Base-by-base conservation (phyloP, 2,797 vertebrate species). In the Chelidonichthys spinosus region DNA sequence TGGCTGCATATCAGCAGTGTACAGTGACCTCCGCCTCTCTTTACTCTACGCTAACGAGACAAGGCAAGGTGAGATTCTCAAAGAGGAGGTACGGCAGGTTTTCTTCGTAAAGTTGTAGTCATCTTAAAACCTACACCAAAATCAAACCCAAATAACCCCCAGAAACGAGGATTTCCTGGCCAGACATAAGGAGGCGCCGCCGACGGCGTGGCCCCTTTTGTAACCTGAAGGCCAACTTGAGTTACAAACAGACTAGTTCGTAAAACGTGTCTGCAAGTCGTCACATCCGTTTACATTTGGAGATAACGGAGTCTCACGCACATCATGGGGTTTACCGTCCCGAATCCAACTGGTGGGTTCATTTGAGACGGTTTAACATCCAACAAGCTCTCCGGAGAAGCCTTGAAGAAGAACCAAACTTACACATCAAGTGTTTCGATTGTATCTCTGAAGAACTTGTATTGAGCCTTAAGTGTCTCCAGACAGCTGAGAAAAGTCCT, bases 1-100 rank as follows among this genome's bases (percentile, higher is more conserved):
- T 11, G 11, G 69, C 58, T 79, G 72, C 58, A 35, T 61, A 58
- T 67, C 44, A 61, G 40, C 72, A 47, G 61, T 18, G 58, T 40
- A 44, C 60, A 42, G 35, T 11, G 56, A 42, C 56, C 43, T 13
- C 62, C 58, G 1, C n/a, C 43, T 35, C 25, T 15, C 11, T 25
- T 61, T 52, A 7, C 35, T 74, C 61, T 62, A 55, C 65, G 64
- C 56, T 63, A 17, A 36, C 75, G 50, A 72, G 54, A 44, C 17
- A 71, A 71, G 60, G 71, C 47, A 56, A 72, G 69, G 36, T 61
- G 46, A 37, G 37, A 37, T 18, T 61, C 39, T 68, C 32, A 62
- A 37, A 74, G 33, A 71, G 17, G 55, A 64, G 66, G 70, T 66
- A 59, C 50, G 32, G 44, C 3, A 25, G 69, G 33, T 54, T 72